Evolutionary conservation across 2,888 invertebrate species (phyloP).

Genomic region (Psylliodes chrysocephalus): DNA sequence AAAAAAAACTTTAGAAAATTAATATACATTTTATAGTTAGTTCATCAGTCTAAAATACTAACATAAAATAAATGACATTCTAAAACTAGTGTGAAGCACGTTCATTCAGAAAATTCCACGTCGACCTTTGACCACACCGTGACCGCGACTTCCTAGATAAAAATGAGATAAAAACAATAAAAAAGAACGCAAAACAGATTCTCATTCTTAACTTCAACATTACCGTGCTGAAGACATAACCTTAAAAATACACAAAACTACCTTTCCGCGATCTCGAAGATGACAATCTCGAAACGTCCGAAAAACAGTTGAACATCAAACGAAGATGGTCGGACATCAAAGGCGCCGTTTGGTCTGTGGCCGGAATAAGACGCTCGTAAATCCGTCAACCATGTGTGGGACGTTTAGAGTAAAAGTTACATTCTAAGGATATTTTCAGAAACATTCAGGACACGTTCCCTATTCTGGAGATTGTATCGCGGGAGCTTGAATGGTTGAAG

Average conservation of each 20-base stretch:
- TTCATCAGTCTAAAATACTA: too few species aligned
- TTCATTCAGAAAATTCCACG: constrained; percentile 7
- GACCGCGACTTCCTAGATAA: neutral
- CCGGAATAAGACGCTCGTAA: constrained; percentile 48
- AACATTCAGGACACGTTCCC: constrained; percentile 50
- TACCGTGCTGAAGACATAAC: neutral
- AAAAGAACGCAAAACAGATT: neutral
- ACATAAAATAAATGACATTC: too few species aligned
- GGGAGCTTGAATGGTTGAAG: constrained; percentile 22
- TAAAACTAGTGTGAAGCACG: constrained; percentile 19
- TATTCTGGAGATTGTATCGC: constrained; percentile 34
- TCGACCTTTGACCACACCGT: constrained; percentile 1
- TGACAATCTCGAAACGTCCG: constrained; percentile 40
- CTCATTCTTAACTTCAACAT: constrained; percentile 7
- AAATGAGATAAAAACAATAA: constrained; percentile 13
- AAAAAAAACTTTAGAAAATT: too few species aligned
- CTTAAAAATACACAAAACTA: neutral
- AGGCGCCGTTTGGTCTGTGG: constrained; percentile 44
- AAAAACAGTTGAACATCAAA: neutral
- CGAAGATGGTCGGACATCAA: constrained; percentile 44
- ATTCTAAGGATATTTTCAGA: neutral
- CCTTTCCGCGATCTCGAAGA: constrained; percentile 42
- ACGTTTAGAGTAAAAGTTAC: constrained; percentile 42
- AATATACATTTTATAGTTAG: too few species aligned
- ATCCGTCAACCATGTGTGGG: constrained; percentile 51